Evolutionary conservation across 2,888 invertebrate species (phyloP), one percentile per base, ranked within the genome.

Genomic region (Heliconius aoede): DNA sequence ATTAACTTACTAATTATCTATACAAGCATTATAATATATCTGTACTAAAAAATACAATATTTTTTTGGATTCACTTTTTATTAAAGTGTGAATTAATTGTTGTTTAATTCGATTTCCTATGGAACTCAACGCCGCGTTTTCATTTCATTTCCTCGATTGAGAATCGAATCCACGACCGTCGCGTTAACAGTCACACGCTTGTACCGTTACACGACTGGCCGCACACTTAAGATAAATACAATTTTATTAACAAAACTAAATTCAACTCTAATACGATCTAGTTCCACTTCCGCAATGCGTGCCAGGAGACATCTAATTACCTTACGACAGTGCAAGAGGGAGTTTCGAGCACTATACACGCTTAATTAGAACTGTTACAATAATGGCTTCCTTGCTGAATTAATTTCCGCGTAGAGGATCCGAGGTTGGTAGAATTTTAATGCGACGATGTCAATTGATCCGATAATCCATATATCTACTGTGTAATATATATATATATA

Each of bases 361-460:
- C 61, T 75, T 75, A 75, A 74, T 75, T 75, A 69, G 74, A 75
- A 69, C 55, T 69, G 69, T 75, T 75, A 75, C 55, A 30, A 32
- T 75, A 75, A 69, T 75, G 69, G 62, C 8, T 75, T 71, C 62
- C 71, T 71, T 71, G 71, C 51, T 71, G 75, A 75, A 71, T 75
- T 71, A 75, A 75, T 75, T 71, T 60, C 18, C 60, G 51, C 28
- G n/a, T 62, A 69, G 62, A 55, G 61, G 62, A 75, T 75, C 71
- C 64, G 36, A 64, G 62, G 36, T 28, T 62, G 36, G 24, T 64
- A 55, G 26, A 75, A 71, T 64, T 74, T 75, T 75, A 75, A 75
- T 36, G 32, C n/a, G 62, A 71, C 36, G 36, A 40, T 51, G 32
- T 40, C 30, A 30, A 21, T n/a, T 51, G 32, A 61, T 61, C 46